Conservation (phyloP, 2,113 vertebrate species). For the Melanostigma gelatinosum region DNA sequence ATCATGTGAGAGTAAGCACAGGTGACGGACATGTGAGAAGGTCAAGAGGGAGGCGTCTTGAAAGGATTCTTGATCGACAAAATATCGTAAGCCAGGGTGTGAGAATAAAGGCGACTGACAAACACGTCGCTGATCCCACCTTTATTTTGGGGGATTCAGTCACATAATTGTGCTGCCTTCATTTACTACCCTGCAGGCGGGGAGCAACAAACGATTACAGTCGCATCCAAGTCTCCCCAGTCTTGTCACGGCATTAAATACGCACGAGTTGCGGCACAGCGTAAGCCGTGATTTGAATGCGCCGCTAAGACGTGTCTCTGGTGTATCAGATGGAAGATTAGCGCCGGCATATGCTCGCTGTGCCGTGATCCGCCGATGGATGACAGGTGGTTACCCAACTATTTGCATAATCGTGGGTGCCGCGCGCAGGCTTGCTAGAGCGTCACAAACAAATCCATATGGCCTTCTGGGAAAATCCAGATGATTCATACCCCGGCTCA, state of each 20-base stretch:
- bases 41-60: not conserved
- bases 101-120: not conserved
- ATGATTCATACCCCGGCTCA: conserved; percentile 53
- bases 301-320: conserved; percentile 55
- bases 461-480: conserved; percentile 63
- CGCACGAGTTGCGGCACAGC: conserved; percentile 29
- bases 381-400: conserved; percentile 77
- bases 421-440: conserved; percentile 53
- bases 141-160: conserved; percentile 16
- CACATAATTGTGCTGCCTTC: not conserved
- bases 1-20: not conserved
- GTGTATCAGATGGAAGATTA: conserved; percentile 72
- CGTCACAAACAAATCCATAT: conserved; percentile 73
- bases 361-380: conserved; percentile 58
- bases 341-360: conserved; percentile 70
- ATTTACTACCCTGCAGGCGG: conserved; percentile 1
- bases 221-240: conserved; percentile 24
- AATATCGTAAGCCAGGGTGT: not conserved
- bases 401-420: conserved; percentile 78
- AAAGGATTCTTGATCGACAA: not conserved
- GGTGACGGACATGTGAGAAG: not conserved
- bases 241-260: conserved; percentile 58
- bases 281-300: conserved; percentile 63
- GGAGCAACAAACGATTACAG: conserved; percentile 38
- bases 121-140: conserved; percentile 17